Percentiles rank a stretch among this genome's conserved stretches.
Evolutionary conservation across 2,113 vertebrate genomes (phyloP).

Genomic region (Chlamydotis undulata): DNA sequence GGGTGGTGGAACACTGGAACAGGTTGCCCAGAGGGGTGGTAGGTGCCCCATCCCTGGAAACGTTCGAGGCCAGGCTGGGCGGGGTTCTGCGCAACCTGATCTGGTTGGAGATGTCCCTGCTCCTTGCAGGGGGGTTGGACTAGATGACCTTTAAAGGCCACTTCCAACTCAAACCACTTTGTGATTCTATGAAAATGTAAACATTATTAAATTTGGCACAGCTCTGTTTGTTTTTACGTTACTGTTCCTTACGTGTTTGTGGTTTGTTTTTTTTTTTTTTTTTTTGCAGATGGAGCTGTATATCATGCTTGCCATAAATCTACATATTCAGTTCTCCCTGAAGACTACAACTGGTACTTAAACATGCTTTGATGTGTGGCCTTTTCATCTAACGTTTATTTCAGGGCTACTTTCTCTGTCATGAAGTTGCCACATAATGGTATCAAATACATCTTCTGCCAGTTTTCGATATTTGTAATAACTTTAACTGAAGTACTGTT

Average conservation of each 20-base stretch:
- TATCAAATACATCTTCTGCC: not conserved
- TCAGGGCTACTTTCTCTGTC: not conserved
- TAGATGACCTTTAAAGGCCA: too few species aligned
- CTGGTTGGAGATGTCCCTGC: too few species aligned
- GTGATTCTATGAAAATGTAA: not conserved
- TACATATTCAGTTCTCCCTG: slow-evolving; percentile 76
- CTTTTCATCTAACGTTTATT: not conserved
- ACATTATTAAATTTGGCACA: not conserved
- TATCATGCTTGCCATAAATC: slow-evolving; percentile 62
- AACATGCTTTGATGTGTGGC: not conserved
- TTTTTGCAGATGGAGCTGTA: slow-evolving; percentile 61
- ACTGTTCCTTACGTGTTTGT: not conserved
- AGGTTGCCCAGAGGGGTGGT: too few species aligned
- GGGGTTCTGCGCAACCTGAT: too few species aligned
- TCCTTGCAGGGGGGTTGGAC: too few species aligned
- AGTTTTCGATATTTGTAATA: not conserved
- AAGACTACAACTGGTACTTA: slow-evolving; percentile 83
- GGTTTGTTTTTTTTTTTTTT: too few species aligned
- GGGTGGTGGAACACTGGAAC: too few species aligned
- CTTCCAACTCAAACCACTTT: too few species aligned
- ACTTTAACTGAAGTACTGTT: not conserved
- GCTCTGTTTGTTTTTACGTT: not conserved
- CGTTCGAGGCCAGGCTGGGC: too few species aligned
- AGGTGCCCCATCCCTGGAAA: too few species aligned
- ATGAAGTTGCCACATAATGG: not conserved